These are phyloP conservation scores for Trachelus troglodyta DNA, from an alignment of 2,888 invertebrate genomes.

Conservation along the genomic window DNA sequence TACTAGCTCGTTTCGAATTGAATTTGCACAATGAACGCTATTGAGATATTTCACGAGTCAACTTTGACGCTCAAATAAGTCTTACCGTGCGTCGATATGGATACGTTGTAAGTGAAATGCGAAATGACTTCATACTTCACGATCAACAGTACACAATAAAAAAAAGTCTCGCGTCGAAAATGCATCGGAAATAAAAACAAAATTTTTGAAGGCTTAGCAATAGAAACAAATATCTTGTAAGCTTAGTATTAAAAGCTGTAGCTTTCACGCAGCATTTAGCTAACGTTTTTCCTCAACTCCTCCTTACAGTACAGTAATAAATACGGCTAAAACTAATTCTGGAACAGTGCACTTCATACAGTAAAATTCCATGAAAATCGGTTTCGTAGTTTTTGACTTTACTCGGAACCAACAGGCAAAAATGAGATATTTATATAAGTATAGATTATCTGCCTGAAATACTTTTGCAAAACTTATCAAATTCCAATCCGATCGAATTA, in stretches of 20 bases:
- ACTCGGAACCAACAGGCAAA: too few species aligned
- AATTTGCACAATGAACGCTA: not conserved
- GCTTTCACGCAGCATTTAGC: not conserved
- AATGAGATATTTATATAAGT: too few species aligned
- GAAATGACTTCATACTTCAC: not conserved
- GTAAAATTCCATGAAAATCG: too few species aligned
- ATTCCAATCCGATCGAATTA: not conserved
- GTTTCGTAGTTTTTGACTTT: too few species aligned
- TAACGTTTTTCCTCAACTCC: too few species aligned
- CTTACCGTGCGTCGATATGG: not conserved
- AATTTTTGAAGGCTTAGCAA: not conserved
- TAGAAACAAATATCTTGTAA: not conserved
- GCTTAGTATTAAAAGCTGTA: not conserved
- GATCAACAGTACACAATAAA: not conserved
- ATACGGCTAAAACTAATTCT: too few species aligned
- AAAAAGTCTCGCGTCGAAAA: not conserved
- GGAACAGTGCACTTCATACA: too few species aligned
- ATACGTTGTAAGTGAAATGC: not conserved
- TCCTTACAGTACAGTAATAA: too few species aligned
- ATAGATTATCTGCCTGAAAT: not conserved
- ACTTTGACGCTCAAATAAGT: not conserved
- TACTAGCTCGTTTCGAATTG: not conserved
- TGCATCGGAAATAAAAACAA: not conserved
- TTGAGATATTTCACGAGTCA: not conserved
- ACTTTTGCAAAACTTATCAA: not conserved